Evolutionary conservation across 2,113 vertebrate species (phyloP).

Genomic region (Orthonyx spaldingii): DNA sequence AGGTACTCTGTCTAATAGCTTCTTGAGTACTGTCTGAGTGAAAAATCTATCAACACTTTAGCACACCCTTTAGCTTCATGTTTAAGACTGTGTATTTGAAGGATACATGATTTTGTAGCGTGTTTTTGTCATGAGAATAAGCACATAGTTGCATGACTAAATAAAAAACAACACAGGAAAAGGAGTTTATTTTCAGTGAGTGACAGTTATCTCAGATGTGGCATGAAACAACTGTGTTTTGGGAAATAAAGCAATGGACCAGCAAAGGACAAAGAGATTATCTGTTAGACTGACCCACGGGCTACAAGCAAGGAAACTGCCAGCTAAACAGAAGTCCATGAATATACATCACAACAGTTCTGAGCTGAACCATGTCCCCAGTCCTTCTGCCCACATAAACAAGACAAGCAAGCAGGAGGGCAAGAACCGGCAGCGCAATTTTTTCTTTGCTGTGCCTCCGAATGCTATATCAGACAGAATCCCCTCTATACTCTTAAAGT

Average conservation of each 20-base stretch:
- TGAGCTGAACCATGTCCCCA: not conserved
- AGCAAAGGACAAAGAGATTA: not conserved
- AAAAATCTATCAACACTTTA: not conserved
- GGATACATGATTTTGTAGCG: not conserved
- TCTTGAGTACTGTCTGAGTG: not conserved
- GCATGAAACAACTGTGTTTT: not conserved
- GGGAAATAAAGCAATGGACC: not conserved
- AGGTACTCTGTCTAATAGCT: not conserved
- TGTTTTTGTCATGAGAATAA: not conserved
- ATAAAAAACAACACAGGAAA: not conserved
- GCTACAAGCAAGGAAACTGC: not conserved
- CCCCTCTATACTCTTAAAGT: not conserved
- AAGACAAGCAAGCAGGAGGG: not conserved
- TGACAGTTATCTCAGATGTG: not conserved
- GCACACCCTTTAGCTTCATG: not conserved
- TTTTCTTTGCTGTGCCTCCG: not conserved
- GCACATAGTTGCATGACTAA: not conserved
- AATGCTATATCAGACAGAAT: not conserved
- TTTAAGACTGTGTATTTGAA: not conserved
- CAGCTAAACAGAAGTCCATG: not conserved
- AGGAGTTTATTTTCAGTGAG: not conserved
- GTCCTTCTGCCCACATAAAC: not conserved
- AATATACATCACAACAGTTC: not conserved
- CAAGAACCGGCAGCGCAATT: not conserved
- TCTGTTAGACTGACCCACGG: not conserved